Conservation (phyloP, 2,888 invertebrate genomes). For the Caenorhabditis auriculariae region DNA sequence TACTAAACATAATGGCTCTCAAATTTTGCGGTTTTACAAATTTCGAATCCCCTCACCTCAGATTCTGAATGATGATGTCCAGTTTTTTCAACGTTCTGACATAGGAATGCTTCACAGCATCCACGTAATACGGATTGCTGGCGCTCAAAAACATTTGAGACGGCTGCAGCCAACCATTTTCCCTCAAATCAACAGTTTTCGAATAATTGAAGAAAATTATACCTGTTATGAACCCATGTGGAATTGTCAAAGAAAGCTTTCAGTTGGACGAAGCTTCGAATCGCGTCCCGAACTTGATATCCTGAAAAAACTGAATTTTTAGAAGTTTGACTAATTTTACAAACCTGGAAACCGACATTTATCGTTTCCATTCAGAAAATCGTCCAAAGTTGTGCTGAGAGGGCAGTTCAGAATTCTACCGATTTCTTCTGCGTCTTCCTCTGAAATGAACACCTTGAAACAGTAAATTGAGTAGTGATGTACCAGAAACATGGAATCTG, state of each 20-base stretch:
- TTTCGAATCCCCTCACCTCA: background rate
- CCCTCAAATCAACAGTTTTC: conserved; percentile 12
- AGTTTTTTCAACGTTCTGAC: conserved; percentile 28
- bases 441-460: conserved; percentile 14
- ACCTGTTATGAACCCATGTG: conserved; percentile 45
- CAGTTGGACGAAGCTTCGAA: conserved; percentile 31
- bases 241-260: conserved; percentile 39
- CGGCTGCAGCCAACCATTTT: conserved; percentile 34
- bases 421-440: conserved; percentile 12
- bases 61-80: conserved; percentile 11
- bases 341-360: conserved; percentile 39
- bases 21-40: background rate
- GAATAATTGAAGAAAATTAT: background rate
- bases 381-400: conserved; percentile 26
- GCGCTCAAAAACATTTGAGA: conserved; percentile 30
- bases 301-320: conserved; percentile 9
- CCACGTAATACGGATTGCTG: conserved; percentile 35
- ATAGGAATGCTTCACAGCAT: conserved; percentile 33
- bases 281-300: conserved; percentile 35
- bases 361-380: conserved; percentile 34
- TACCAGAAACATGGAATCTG: conserved; percentile 28
- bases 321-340: background rate
- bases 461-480: background rate
- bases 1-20: background rate
- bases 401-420: conserved; percentile 36